Evolutionary conservation across 2,888 invertebrate genomes (phyloP), one percentile per base, ranked within the genome.

Genomic region (Dyspetes luteomarginatus): DNA sequence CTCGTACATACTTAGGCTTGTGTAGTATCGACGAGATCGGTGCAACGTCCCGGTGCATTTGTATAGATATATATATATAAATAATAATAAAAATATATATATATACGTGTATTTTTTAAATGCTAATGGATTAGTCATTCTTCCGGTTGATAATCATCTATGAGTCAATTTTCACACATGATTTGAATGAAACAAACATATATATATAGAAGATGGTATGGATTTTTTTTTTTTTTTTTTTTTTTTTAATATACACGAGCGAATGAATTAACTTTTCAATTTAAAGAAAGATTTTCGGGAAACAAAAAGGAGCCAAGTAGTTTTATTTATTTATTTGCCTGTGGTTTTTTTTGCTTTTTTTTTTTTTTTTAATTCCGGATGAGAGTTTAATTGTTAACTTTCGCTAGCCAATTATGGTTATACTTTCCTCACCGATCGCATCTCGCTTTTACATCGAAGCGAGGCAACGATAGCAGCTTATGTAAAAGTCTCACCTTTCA

Each of bases 361-460:
- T 12, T 24, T 43, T 62, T 36, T 30, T 56, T 45, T 17, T 22
- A 15, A 30, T 36, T 12, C 30, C 5, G 65, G 24, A 72, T 65
- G 64, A 17, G 43, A 48, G 45, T 65, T 43, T 60, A 67, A 78
- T 60, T 52, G 60, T 60, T 67, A 28, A 72, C 78, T 78, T 78
- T 78, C 78, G 65, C 78, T 65, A 56, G 71, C 36, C 43, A 60
- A 78, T 67, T 71, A 64, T 24, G 19, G n/a, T n/a, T 28, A 22
- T 28, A 60, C 68, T 68, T 75, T 75, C 60, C 15, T 68, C 30
- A 17, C 22, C 45, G 28, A 65, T 48, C 15, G 48, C 19, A 12
- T 30, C 36, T 30, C 36, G 26, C 36, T 52, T 52, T 67, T 67
- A 28, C 67, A 67, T 12, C n/a, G n/a, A 3, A n/a, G 0, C n/a